A percentile compares a stretch with the other conserved stretches of the same genome.
Conservation (phyloP, 2,888 invertebrate genomes). For the Caenorhabditis sp. region DNA sequence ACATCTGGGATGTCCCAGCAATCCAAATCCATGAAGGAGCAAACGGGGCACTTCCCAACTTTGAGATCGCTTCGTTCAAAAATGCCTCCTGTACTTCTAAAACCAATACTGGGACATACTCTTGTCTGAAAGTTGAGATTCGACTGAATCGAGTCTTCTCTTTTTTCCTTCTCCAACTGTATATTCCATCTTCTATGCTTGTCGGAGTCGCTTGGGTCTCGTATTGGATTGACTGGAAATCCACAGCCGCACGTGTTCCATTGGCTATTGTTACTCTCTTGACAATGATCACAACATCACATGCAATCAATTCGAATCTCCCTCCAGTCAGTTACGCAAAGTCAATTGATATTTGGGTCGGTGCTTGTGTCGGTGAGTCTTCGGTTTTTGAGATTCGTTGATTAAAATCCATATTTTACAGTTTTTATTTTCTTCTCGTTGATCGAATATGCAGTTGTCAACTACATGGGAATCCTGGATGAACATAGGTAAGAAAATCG, state of each 20-base stretch:
- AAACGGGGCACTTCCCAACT: conserved; percentile 89
- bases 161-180: conserved; percentile 83
- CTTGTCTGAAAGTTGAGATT: conserved; percentile 81
- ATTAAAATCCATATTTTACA: conserved; percentile 37
- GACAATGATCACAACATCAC: conserved; percentile 83
- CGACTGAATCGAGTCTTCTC: conserved; percentile 82
- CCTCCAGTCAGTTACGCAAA: conserved; percentile 83
- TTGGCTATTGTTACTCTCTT: conserved; percentile 83
- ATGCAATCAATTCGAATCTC: conserved; percentile 83
- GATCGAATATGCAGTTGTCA: conserved; percentile 83
- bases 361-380: conserved; percentile 76
- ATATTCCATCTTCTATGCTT: conserved; percentile 78
- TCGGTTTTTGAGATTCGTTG: background rate
- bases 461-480: conserved; percentile 82
- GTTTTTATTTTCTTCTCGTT: conserved; percentile 82
- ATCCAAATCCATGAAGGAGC: conserved; percentile 86
- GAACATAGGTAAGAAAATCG: conserved; percentile 74
- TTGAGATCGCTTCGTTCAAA: conserved; percentile 93
- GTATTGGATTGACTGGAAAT: conserved; percentile 83
- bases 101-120: conserved; percentile 89
- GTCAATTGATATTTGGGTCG: conserved; percentile 83
- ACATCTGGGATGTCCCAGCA: conserved; percentile 93
- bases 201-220: conserved; percentile 81
- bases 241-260: conserved; percentile 83
- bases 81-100: conserved; percentile 97